These are phyloP conservation scores for Ceratosolen fusciceps DNA, from an alignment of 1,140 invertebrate species.

Conservation along the genomic window DNA sequence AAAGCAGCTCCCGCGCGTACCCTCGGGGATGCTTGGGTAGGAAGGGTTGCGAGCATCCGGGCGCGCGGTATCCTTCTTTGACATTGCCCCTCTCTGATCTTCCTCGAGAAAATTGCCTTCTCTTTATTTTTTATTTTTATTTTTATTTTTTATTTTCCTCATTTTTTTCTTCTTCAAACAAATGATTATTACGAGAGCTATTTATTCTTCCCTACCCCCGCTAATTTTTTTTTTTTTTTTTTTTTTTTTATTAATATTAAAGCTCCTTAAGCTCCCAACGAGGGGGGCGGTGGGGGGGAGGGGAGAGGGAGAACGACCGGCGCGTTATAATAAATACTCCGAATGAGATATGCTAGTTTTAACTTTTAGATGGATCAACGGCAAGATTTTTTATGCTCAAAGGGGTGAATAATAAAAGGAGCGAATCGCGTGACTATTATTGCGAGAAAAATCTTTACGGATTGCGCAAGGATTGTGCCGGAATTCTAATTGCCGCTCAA, in stretches of 20 bases:
- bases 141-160: background rate
- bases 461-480: no score
- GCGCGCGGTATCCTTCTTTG: background rate
- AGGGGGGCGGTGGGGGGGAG: no score
- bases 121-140: background rate
- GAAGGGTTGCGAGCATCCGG: background rate
- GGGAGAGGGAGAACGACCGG: no score
- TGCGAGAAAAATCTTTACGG: background rate
- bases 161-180: slow-evolving; percentile 28
- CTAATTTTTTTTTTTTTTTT: no score
- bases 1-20: slow-evolving; percentile 19
- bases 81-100: background rate
- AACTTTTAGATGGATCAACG: slow-evolving; percentile 7
- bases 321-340: slow-evolving; percentile 37
- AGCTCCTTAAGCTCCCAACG: background rate
- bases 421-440: background rate
- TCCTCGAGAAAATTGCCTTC: no score
- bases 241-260: no score
- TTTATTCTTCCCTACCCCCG: no score
- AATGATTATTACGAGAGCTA: slow-evolving; percentile 31
- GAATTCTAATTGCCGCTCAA: no score
- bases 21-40: background rate
- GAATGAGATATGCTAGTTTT: slow-evolving; percentile 29
- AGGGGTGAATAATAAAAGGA: slow-evolving; percentile 21
- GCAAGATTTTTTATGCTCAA: background rate